Base-by-base conservation (phyloP, 2,888 invertebrate genomes). In the Acanthosoma haemorrhoidale region DNA sequence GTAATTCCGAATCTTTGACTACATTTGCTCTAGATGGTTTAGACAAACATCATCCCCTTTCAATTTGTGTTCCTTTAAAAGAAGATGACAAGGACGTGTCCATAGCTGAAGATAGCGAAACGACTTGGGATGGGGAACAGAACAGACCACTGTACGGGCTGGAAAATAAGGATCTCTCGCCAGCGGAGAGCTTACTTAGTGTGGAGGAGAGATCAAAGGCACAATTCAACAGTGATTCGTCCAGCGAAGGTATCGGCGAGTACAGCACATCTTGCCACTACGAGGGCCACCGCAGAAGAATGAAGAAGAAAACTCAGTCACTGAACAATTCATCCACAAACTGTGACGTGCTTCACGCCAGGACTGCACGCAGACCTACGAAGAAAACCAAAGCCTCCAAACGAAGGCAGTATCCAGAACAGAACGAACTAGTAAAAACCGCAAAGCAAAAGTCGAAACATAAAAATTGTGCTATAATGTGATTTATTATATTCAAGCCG, bases 401-500 rank as follows among this genome's bases (percentile, higher is more conserved):
- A 5, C 3, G 13, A 25, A 5, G 25, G 13, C n/a, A n/a, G 6
- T 6, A 3, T 5, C 25, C 25, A 1, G 13, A 25, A 8, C 51
- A 51, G 5, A 25, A n/a, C 13, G 5, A 21, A 11, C 18, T 51
- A 25, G 25, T n/a, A 51, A 51, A 51, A 9, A 4, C n/a, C 2
- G 2, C 51, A 1, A 51, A 51, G n/a, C 51, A 51, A 18, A 51
- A 51, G 25, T 25, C 51, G n/a, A 51, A n/a, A 18, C 21, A 51
- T 25, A 51, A 51, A 25, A 51, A 51, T 51, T 51, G 51, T 25
- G 51, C 51, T n/a, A 51, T 51, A 25, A 51, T 51, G 51, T 51
- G 25, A 51, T 43, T 21, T 4, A 5, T 13, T 25, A 25, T n/a
- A 25, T 25, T n/a, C n/a, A 25, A 18, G 25, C 25, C 25, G 8